A percentile compares a stretch with the other conserved stretches of the same genome.
These are phyloP conservation scores for Mesorhabditis belari DNA, from an alignment of 2,888 invertebrate species.

Conservation along the genomic window DNA sequence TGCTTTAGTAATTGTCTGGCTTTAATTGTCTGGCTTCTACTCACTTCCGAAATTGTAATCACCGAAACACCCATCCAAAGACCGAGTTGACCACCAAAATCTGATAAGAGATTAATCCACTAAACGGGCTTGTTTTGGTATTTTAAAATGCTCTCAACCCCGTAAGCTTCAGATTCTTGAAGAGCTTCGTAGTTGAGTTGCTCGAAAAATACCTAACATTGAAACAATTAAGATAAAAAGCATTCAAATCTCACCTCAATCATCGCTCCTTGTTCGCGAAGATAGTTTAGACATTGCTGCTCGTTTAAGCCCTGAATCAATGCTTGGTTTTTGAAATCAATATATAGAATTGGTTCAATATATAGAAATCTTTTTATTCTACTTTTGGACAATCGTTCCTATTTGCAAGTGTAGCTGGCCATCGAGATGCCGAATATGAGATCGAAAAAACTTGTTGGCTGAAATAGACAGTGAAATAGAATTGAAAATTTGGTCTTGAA, in stretches of 20 bases:
- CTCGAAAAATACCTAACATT: slow-evolving; percentile 49
- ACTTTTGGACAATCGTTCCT: slow-evolving; percentile 37
- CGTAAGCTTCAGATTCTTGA: slow-evolving; percentile 47
- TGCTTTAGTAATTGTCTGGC: background rate
- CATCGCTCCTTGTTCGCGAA: background rate
- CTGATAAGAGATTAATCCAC: slow-evolving; percentile 43
- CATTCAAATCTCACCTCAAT: background rate
- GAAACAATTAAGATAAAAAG: too few relatives aligned
- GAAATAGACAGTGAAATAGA: slow-evolving; percentile 3
- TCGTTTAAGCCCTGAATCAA: background rate
- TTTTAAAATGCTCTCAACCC: too few relatives aligned
- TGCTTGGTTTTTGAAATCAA: background rate
- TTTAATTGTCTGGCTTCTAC: background rate
- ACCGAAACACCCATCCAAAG: slow-evolving; percentile 47
- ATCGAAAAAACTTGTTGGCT: slow-evolving; percentile 48
- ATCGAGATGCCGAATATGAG: slow-evolving; percentile 38
- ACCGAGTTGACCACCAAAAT: slow-evolving; percentile 49
- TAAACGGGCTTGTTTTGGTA: slow-evolving; percentile 8
- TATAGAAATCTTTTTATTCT: slow-evolving; percentile 35
- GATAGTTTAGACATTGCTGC: background rate
- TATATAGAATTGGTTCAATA: slow-evolving; percentile 34
- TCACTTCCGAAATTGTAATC: slow-evolving; percentile 39
- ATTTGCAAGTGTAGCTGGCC: slow-evolving; percentile 36
- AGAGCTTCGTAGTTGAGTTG: slow-evolving; percentile 49
- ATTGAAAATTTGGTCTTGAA: too few relatives aligned